A percentile compares a stretch with the other conserved stretches of the same genome.
phyloP scores from a whole-genome alignment of 2,797 vertebrate genomes.

The Poecile montanus region DNA sequence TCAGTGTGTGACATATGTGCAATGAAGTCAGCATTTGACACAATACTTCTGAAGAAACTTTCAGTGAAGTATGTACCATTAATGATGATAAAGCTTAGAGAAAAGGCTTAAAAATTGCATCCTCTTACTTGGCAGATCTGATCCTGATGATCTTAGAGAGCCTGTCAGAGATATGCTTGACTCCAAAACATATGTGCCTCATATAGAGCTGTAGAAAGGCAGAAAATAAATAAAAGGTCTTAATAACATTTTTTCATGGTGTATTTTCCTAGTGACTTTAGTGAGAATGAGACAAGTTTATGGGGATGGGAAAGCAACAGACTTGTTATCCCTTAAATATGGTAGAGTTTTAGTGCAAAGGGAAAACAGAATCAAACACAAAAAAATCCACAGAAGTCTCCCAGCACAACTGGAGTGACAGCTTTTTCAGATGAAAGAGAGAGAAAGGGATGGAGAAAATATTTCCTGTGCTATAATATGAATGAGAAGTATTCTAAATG shows the following conservation, averaged over 20 bases:
- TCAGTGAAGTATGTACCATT: not conserved
- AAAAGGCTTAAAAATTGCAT: not conserved
- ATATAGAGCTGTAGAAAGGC: not conserved
- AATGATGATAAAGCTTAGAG: conserved; percentile 6
- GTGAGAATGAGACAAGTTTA: not conserved
- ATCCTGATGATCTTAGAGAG: not conserved
- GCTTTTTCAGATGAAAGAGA: not conserved
- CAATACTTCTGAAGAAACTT: conserved; percentile 24
- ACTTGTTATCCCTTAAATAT: not conserved
- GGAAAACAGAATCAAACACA: not conserved
- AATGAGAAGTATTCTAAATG: not conserved
- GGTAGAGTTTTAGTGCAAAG: not conserved
- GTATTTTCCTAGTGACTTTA: not conserved
- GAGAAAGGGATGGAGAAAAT: not conserved
- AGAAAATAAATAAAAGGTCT: not conserved
- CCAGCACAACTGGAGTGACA: not conserved
- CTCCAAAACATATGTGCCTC: not conserved
- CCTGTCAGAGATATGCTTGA: not conserved
- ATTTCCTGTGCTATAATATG: not conserved
- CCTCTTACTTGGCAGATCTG: conserved; percentile 11
- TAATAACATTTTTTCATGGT: not conserved
- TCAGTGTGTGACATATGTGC: conserved; percentile 38
- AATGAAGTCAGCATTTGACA: conserved; percentile 55
- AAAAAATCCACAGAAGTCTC: not conserved
- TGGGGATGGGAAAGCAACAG: not conserved